Evolutionary conservation across 2,113 vertebrate genomes (phyloP), one percentile per base, ranked within the genome.

Genomic region (Salvelinus namaycush): DNA sequence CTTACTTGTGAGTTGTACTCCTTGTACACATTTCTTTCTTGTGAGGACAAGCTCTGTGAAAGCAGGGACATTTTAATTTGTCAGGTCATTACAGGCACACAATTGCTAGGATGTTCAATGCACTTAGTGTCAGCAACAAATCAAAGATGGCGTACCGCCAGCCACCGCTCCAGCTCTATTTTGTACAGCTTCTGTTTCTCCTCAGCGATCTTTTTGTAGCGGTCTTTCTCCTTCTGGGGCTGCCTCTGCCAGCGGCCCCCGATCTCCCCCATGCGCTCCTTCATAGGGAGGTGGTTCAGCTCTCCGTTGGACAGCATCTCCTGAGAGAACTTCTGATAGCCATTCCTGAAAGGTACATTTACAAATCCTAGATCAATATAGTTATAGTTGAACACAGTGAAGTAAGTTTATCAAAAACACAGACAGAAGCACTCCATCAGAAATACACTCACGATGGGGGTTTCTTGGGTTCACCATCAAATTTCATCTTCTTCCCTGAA

Each of bases 251-350:
- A 99, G 88, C 98, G 97, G 87, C 96, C 95, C 73, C 96, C 98
- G 0, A 99, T 99, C 90, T 99, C 97, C 12, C 96, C 92, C 97
- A 99, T 99, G 4, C 97, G 90, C 85, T 97, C 97, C 70, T 98
- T 99, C 92, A 98, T 96, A 0, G 97, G 96, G 76, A 99, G 93
- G 83, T 99, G 98, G 83, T 99, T 99, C 74, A 99, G 92, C 80
- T 99, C 97, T 14, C 98, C 98, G 0, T 97, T 98, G 0, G 98
- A 99, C 79, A 99, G 92, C 90, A 99, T 95, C 90, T 99, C 97
- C 92, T 99, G 98, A 79, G 98, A 99, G 90, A 99, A 99, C 85
- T 99, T 99, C 93, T 99, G 97, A 83, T 99, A 99, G 76, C 98
- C 98, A 4, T 99, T 99, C 93, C 98, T 99, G 81, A 24, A 73